Conservation (phyloP, 2,113 vertebrate genomes). For the Protomyctophum bolini region DNA sequence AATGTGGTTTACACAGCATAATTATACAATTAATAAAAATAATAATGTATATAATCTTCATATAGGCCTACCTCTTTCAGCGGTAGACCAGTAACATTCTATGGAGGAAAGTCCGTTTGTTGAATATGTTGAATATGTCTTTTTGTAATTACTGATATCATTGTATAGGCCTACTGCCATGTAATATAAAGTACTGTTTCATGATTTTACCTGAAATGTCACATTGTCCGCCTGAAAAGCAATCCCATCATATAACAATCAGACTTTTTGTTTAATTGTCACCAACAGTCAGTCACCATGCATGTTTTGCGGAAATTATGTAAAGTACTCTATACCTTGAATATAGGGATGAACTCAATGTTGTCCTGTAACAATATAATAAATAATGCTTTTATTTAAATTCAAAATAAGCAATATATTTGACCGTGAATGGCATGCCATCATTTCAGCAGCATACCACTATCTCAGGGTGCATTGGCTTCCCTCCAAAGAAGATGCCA, state of each 20-base stretch:
- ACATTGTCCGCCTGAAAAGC: slow-evolving; percentile 53
- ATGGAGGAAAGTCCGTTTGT: slow-evolving; percentile 16
- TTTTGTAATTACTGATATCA: no score
- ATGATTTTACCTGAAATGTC: slow-evolving; percentile 54
- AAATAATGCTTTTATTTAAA: background rate
- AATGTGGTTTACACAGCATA: slow-evolving; percentile 2
- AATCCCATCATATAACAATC: slow-evolving; percentile 1
- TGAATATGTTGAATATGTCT: background rate
- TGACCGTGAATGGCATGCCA: background rate
- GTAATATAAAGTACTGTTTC: background rate
- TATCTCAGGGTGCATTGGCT: slow-evolving; percentile 22
- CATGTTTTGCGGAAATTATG: background rate
- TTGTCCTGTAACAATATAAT: slow-evolving; percentile 42
- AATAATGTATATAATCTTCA: background rate
- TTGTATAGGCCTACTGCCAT: no score
- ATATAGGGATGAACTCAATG: slow-evolving; percentile 34
- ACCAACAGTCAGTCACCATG: background rate
- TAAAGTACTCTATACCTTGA: slow-evolving; percentile 44
- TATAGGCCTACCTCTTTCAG: slow-evolving; percentile 55
- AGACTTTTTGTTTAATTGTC: background rate
- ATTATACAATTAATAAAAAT: background rate
- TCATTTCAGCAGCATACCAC: slow-evolving; percentile 14
- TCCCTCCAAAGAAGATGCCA: slow-evolving; percentile 5
- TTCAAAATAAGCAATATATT: background rate
- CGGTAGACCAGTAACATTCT: slow-evolving; percentile 43